phyloP scores from a whole-genome alignment of 1,140 invertebrate species.

The Aphelenchoides besseyi region DNA sequence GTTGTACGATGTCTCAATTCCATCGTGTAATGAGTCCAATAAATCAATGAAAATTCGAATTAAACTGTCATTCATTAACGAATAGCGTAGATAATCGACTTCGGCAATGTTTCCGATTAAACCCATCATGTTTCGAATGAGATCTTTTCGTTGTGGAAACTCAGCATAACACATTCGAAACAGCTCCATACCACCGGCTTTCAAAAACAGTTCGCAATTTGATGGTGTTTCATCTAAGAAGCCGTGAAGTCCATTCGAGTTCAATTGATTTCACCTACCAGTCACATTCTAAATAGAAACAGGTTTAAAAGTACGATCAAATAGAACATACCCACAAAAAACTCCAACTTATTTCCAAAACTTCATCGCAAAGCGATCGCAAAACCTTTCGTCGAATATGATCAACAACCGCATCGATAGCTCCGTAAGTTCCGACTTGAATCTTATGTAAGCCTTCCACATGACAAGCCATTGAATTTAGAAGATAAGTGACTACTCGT shows the following conservation, averaged over 20 bases:
- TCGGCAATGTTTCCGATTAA: conserved; percentile 92
- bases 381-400: conserved; percentile 55
- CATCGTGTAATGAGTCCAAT: conserved; percentile 70
- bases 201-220: conserved; percentile 57
- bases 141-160: conserved; percentile 50
- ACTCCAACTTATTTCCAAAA: conserved; percentile 94
- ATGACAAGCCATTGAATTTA: conserved; percentile 91
- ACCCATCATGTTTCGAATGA: conserved; percentile 64
- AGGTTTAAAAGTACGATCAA: background rate
- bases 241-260: conserved; percentile 12
- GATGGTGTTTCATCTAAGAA: conserved; percentile 57
- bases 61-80: conserved; percentile 80
- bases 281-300: conserved; percentile 8
- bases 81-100: conserved; percentile 76
- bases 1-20: conserved; percentile 95
- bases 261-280: background rate
- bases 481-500: conserved; percentile 84
- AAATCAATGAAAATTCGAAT: conserved; percentile 71
- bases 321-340: conserved; percentile 72
- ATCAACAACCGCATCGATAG: conserved; percentile 70
- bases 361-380: conserved; percentile 76
- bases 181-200: conserved; percentile 45
- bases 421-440: conserved; percentile 81
- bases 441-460: conserved; percentile 86
- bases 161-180: conserved; percentile 49